Base-by-base conservation (phyloP, 2,888 invertebrate genomes). In the Hemithea aestivaria region DNA sequence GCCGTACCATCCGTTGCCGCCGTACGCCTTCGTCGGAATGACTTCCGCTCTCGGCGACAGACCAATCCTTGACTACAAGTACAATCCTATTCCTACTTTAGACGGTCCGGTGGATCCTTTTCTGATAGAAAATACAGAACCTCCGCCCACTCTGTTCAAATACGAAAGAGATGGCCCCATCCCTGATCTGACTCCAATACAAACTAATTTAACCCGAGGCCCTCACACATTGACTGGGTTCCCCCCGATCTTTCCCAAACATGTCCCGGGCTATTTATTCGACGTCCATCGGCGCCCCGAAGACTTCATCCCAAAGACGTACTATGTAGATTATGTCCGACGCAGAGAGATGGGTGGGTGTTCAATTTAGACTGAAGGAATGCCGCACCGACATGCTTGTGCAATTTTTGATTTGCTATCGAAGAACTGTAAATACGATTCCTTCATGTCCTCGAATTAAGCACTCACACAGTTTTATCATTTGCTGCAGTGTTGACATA, bases 341-440 rank as follows among this genome's bases (percentile, higher is more conserved):
- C 76, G 74, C 72, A 72, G 85, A 77, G 79, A 84, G 63, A 72
- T 83, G 81, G 87, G 87, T 87, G 85, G 81, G 87, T 85, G 85
- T 81, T 85, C 83, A 83, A 80, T 74, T 79, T 77, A 66, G 73
- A 73, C 70, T 68, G 78, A 79, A 79, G 79, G 80, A 80, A 73
- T 73, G 67, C 62, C 62, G 75, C 80, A 80, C 78, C 49, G 33
- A 48, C 38, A 53, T 9, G 67, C 67, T 72, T 73, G 31, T 42
- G 56, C 58, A 47, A 54, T 48, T 48, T 63, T 62, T 65, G 21
- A 53, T 71, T 72, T 73, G 64, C 71, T 64, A 56, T 49, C 36
- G 44, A 62, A 65, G 56, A 63, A 66, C 63, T 60, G 56, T 55
- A 51, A 44, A 56, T 66, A 72, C 68, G 69, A 76, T 76, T 79